Evolutionary conservation across 2,113 vertebrate genomes (phyloP).

Genomic region (Ornithorhynchus anatinus): DNA sequence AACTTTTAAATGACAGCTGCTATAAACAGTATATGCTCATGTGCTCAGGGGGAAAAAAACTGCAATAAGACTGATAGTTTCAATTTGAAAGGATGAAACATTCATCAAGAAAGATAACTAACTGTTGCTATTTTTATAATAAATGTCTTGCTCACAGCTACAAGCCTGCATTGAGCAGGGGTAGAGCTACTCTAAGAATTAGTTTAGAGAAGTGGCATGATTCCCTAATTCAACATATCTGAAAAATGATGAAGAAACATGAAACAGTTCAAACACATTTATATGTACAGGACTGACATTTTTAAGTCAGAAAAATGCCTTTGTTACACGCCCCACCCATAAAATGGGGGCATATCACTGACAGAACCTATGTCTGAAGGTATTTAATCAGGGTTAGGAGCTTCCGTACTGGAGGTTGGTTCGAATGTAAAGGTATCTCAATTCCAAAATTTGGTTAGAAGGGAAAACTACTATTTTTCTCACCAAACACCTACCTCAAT

Average conservation of each 20-base stretch:
- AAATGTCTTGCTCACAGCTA: slow-evolving; percentile 24
- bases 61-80: slow-evolving; percentile 1
- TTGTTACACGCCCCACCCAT: not conserved
- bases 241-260: slow-evolving; percentile 26
- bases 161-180: not conserved
- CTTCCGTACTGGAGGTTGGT: not conserved
- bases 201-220: slow-evolving; percentile 10
- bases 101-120: slow-evolving; percentile 23
- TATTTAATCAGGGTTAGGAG: not conserved
- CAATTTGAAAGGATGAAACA: slow-evolving; percentile 24
- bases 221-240: not conserved
- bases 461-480: no score
- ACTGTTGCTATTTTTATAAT: slow-evolving; percentile 32
- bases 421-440: not conserved
- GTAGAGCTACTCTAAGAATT: slow-evolving; percentile 21
- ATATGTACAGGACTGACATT: slow-evolving; percentile 5
- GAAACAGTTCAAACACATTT: not conserved
- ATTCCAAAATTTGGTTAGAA: not conserved
- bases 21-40: not conserved
- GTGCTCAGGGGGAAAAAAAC: slow-evolving; percentile 19
- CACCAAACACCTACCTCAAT: no score
- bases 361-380: not conserved
- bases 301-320: not conserved
- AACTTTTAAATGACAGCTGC: not conserved
- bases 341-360: not conserved